Evolutionary conservation across 2,797 vertebrate species (phyloP).

Genomic region (Phalanger gymnotis): DNA sequence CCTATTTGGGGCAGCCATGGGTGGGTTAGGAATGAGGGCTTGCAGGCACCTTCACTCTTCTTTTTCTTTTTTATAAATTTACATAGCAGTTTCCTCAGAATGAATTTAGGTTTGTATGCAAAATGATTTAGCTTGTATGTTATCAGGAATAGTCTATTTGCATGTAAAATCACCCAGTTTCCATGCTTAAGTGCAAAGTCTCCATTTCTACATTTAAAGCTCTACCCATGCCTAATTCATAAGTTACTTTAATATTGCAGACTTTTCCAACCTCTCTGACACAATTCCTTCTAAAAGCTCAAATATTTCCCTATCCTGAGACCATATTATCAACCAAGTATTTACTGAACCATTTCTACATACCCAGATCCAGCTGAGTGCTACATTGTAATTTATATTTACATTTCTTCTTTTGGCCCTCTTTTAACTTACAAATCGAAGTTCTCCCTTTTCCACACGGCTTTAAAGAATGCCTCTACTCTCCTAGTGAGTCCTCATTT

Average conservation of each 20-base stretch:
- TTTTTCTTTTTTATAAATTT: constrained; percentile 24
- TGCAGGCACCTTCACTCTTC: not conserved
- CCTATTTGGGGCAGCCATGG: not conserved
- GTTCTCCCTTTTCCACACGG: not conserved
- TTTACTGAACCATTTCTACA: not conserved
- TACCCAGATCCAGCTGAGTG: constrained; percentile 52
- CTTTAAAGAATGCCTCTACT: not conserved
- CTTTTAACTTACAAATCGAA: not conserved
- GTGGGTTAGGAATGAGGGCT: not conserved
- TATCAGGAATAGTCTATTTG: not conserved
- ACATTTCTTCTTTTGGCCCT: not conserved
- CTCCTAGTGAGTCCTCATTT: not conserved
- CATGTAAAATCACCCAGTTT: constrained; percentile 5
- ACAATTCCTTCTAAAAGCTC: constrained; percentile 63
- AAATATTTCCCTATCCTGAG: constrained; percentile 40
- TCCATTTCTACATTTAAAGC: constrained; percentile 23
- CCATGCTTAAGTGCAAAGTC: not conserved
- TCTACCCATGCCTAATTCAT: constrained; percentile 48
- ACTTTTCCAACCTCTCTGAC: constrained; percentile 28
- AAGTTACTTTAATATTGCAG: constrained; percentile 45
- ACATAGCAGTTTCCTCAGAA: not conserved
- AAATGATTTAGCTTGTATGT: constrained; percentile 20
- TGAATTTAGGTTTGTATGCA: constrained; percentile 1
- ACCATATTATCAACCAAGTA: constrained; percentile 62
- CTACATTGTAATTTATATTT: not conserved